Evolutionary conservation across 30 jellyfish, hydroid and myxozoan species (phyloP).

Genomic region (Turritopsis rubra): DNA sequence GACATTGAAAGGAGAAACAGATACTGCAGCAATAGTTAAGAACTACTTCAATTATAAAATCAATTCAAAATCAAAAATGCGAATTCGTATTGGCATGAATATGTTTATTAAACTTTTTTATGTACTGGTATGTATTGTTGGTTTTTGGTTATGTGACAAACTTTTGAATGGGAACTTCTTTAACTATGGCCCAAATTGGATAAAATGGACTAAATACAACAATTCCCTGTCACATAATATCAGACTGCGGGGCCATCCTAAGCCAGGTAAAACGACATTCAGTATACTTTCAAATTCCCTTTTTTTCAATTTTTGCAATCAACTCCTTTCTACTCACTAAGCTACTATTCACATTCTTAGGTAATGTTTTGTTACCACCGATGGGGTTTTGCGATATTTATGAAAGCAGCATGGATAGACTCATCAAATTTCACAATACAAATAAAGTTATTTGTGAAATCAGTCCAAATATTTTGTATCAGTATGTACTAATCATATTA

Average conservation of each 20-base stretch:
- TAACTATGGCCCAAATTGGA: constrained; percentile 33
- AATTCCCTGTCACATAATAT: constrained; percentile 29
- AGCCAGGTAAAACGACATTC: constrained; percentile 32
- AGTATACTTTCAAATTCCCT: neutral
- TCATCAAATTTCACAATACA: neutral
- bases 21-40: constrained; percentile 22
- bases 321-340: neutral
- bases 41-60: constrained; percentile 29
- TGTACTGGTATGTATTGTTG: constrained; percentile 19
- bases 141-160: constrained; percentile 29
- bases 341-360: neutral
- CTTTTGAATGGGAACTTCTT: constrained; percentile 21
- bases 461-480: constrained; percentile 36
- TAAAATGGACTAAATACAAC: constrained; percentile 32
- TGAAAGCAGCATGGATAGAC: constrained; percentile 18
- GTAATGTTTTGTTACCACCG: constrained; percentile 37
- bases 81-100: constrained; percentile 28
- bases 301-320: neutral
- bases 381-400: constrained; percentile 37
- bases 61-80: constrained; percentile 29
- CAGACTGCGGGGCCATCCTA: constrained; percentile 19
- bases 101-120: constrained; percentile 3
- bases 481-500: constrained; percentile 31
- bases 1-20: constrained; percentile 19
- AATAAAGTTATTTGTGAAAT: constrained; percentile 31